Evolutionary conservation across 2,888 invertebrate genomes (phyloP).

Genomic region (Cybosia mesomella): DNA sequence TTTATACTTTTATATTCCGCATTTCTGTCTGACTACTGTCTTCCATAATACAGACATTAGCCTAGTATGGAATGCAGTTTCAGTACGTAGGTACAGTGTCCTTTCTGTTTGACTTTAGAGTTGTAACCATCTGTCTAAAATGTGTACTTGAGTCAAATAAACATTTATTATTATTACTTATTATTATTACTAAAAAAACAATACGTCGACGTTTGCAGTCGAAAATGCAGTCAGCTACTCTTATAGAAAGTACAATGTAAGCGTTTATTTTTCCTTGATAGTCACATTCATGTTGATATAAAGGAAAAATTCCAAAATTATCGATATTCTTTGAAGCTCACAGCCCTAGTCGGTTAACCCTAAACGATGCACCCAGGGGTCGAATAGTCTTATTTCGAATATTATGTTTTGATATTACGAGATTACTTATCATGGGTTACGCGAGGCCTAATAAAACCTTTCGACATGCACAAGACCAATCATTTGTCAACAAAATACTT

Average conservation of each 20-base stretch:
- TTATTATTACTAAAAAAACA: too few relatives aligned
- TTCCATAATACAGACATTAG: too few relatives aligned
- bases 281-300: background rate
- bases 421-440: slow-evolving; percentile 47
- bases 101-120: too few relatives aligned
- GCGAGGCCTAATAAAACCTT: slow-evolving; percentile 36
- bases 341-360: slow-evolving; percentile 56
- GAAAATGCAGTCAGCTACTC: too few relatives aligned
- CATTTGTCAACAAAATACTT: slow-evolving; percentile 26
- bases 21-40: too few relatives aligned
- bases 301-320: background rate
- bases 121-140: too few relatives aligned
- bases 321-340: slow-evolving; percentile 19
- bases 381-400: slow-evolving; percentile 71
- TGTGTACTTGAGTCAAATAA: too few relatives aligned
- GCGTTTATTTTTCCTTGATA: background rate
- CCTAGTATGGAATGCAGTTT: too few relatives aligned
- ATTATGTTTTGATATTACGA: slow-evolving; percentile 63
- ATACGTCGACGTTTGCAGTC: too few relatives aligned
- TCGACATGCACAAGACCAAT: slow-evolving; percentile 31
- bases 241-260: background rate
- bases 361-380: slow-evolving; percentile 70
- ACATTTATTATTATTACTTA: too few relatives aligned
- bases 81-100: too few relatives aligned
- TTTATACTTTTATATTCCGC: too few relatives aligned